These are phyloP conservation scores for Poecilia latipinna DNA, from an alignment of 2,113 vertebrate genomes.

Conservation along the genomic window DNA sequence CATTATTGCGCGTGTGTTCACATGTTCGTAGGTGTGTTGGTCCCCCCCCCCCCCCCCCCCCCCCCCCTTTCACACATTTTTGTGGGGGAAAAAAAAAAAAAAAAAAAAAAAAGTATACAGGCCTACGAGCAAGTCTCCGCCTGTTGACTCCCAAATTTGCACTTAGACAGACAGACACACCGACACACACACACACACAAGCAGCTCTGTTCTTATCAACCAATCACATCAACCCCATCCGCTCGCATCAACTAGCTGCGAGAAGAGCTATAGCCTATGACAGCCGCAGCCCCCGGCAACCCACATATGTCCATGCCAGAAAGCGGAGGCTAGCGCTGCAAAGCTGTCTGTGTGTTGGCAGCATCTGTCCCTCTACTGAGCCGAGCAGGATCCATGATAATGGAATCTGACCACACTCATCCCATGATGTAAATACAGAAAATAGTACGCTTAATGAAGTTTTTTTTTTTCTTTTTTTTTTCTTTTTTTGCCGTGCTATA, in stretches of 20 bases:
- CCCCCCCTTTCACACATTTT: constrained; percentile 66
- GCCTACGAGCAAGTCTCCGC: constrained; percentile 10
- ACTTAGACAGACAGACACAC: not conserved
- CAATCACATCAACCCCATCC: constrained; percentile 75
- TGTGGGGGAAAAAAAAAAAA: constrained; percentile 28
- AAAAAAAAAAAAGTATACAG: constrained; percentile 18
- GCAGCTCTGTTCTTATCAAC: constrained; percentile 65
- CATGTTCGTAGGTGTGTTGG: constrained; percentile 6
- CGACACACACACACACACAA: not conserved
- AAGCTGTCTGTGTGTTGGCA: constrained; percentile 72
- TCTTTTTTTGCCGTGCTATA: not conserved
- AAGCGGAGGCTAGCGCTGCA: constrained; percentile 69
- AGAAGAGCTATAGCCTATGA: constrained; percentile 77
- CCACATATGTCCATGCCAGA: constrained; percentile 80
- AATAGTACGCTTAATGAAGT: constrained; percentile 59
- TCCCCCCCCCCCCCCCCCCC: constrained; percentile 7
- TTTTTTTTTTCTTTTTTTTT: not conserved
- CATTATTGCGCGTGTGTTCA: not conserved
- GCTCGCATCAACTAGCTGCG: constrained; percentile 67
- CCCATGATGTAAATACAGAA: constrained; percentile 60
- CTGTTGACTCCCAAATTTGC: not conserved
- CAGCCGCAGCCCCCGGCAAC: constrained; percentile 78
- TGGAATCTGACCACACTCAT: constrained; percentile 70
- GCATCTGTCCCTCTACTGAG: constrained; percentile 70
- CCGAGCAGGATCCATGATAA: constrained; percentile 62